Evolutionary conservation across 2,888 invertebrate genomes (phyloP), one percentile per base, ranked within the genome.

Genomic region (Cybosia mesomella): DNA sequence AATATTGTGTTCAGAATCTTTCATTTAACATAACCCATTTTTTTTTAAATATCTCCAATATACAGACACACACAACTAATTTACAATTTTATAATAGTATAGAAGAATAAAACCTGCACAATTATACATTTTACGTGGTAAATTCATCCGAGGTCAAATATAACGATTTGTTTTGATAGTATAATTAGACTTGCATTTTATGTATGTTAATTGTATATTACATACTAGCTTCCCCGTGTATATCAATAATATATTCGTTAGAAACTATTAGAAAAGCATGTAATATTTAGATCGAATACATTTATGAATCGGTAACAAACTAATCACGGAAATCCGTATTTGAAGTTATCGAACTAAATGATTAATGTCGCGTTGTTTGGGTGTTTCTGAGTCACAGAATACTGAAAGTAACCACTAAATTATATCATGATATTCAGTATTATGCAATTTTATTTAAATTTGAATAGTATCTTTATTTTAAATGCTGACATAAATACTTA

Each of bases 271-370:
- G 60, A 57, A 58, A 69, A 66, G 43, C 43, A 34, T 53, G 43
- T 9, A 39, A 55, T 58, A 70, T 76, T 54, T 49, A 49, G 71
- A 73, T 39, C 70, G 72, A 67, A 68, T 78, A 70, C 74, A 72
- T 68, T 65, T 68, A 76, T 67, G 70, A 75, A 80, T 76, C 58
- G 60, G 61, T 72, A 74, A 67, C 60, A 67, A 57, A 58, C 2
- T 72, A 75, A 70, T 76, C 64, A 68, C 72, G 83, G 84, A 83
- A 80, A 84, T 83, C 83, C 84, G 83, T 66, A 73, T 83, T 54
- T 43, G 32, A 68, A 71, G 32, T 61, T 74, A 71, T 68, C 55
- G 73, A 71, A 70, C 64, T 64, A 9, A 69, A 36, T 70, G 72
- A 73, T 73, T 66, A 66, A 76, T 74, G 64, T 70, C 63, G 53